These are phyloP conservation scores for Cheirogaleus medius DNA, from an alignment of 2,113 vertebrate genomes.

Conservation along the genomic window DNA sequence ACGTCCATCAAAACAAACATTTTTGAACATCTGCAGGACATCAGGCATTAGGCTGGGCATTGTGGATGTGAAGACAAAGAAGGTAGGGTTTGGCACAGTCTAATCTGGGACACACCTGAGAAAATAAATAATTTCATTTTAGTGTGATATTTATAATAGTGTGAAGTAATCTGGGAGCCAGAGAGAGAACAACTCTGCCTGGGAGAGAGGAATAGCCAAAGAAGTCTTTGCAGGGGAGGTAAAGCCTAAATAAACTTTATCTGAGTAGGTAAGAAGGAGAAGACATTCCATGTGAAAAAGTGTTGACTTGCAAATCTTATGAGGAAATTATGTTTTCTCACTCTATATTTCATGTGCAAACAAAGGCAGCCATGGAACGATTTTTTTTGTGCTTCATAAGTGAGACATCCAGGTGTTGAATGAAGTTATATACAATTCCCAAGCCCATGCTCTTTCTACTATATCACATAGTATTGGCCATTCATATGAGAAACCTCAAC, in stretches of 20 bases:
- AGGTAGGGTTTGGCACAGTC: not conserved
- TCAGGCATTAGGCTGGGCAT: not conserved
- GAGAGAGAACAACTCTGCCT: not conserved
- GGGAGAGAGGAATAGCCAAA: not conserved
- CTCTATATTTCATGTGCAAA: not conserved
- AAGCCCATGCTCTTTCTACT: not conserved
- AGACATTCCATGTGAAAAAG: not conserved
- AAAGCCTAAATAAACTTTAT: not conserved
- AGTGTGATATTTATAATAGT: not conserved
- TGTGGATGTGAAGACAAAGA: not conserved
- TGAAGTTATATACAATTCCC: not conserved
- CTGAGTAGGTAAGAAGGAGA: not conserved
- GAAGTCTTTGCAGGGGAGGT: not conserved
- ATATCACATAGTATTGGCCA: not conserved
- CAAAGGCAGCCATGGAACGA: not conserved
- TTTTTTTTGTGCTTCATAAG: not conserved
- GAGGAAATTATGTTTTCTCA: not conserved
- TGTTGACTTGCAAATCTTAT: not conserved
- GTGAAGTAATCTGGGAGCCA: not conserved
- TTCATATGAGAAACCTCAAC: not conserved
- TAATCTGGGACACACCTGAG: not conserved
- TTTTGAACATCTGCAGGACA: not conserved
- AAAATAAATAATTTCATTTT: slow-evolving; percentile 21
- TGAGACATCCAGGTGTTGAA: not conserved
- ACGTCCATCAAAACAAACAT: not conserved